Percentiles rank a stretch among this genome's conserved stretches.
These are phyloP conservation scores for Natrix natrix DNA, from an alignment of 2,797 vertebrate species.

Conservation along the genomic window DNA sequence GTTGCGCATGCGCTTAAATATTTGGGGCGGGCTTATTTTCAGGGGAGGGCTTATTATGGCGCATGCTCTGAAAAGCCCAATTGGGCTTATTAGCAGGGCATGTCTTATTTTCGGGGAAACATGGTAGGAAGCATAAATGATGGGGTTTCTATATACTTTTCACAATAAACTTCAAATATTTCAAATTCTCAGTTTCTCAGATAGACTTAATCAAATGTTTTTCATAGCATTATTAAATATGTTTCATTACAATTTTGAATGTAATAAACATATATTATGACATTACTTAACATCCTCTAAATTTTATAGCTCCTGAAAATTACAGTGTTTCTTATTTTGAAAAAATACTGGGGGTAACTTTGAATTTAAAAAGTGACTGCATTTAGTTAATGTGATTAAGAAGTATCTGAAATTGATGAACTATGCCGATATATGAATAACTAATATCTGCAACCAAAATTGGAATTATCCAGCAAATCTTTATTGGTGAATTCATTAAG, in stretches of 20 bases:
- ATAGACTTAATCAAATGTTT: background rate
- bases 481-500: background rate
- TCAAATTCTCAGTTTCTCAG: conserved; percentile 9
- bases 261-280: background rate
- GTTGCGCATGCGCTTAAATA: no score
- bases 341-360: background rate
- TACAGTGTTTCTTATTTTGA: background rate
- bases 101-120: no score
- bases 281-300: background rate
- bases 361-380: background rate
- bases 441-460: background rate
- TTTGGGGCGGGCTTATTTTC: no score
- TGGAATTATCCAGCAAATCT: background rate
- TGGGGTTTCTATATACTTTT: conserved; percentile 1
- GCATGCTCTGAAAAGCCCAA: no score
- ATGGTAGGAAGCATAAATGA: background rate
- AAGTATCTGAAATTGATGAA: background rate
- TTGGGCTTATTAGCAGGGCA: no score
- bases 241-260: background rate
- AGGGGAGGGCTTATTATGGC: no score
- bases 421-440: no score
- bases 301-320: background rate
- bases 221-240: background rate
- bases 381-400: background rate
- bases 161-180: conserved; percentile 3